Base-by-base conservation (phyloP, 2,113 vertebrate genomes). In the Larimichthys polyactis region DNA sequence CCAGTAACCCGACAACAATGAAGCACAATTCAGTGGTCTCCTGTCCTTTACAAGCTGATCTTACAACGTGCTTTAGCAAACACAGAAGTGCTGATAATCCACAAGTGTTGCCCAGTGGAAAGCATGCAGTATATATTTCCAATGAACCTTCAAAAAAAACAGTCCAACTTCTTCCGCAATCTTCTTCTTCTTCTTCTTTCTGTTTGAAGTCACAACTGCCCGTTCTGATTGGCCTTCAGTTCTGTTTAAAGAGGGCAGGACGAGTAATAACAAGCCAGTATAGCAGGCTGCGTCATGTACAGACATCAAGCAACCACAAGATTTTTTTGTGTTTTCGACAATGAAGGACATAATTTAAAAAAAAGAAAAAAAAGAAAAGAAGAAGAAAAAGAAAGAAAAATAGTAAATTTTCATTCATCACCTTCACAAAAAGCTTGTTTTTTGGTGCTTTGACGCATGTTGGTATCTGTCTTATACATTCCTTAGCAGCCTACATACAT, bases 61-160 rank as follows among this genome's bases (percentile, higher is more conserved):
- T 64, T 40, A 67, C 2, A 4, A 52, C 93, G 91, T 92, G 91
- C 91, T 86, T 71, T 5, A 36, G 62, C 64, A 74, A 77, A 81
- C 74, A 78, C 80, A 67, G 17, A 80, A 62, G 68, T 12, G 69
- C 57, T 48, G 82, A 52, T 27, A 73, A 67, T 90, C 77, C n/a
- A 67, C 36, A 63, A 86, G 89, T 83, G 88, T 43, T 58, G 73
- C 79, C 76, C 64, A 74, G 68, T 68, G 77, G 83, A 87, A 87
- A 92, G 90, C 93, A 94, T 94, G 92, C 93, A 86, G 77, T 83
- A 81, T 75, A 86, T 68, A 77, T 80, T 77, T 80, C 79, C 82
- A 80, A 69, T 17, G 67, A 15, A 75, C 86, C 62, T 81, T 71
- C 75, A 60, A 19, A 51, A 63, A 75, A 67, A 78, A 46, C 58